Evolutionary conservation across 2,113 vertebrate genomes (phyloP), one percentile per base, ranked within the genome.

Genomic region (Otolemur garnettii): DNA sequence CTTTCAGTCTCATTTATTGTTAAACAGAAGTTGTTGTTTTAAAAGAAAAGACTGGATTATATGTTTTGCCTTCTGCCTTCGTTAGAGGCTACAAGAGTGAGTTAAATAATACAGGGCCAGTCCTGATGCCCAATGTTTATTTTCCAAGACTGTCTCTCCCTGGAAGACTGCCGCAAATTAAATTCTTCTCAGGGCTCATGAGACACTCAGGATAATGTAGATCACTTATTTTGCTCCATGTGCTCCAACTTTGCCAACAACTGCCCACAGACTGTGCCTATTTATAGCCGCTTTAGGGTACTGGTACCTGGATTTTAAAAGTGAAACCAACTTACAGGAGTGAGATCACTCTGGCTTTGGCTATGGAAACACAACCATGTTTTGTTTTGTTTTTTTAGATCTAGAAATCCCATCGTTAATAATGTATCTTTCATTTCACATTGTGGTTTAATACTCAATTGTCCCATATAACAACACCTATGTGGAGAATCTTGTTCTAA

Each of bases 131-230:
- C 88, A 89, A 1, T 95, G 90, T 92, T 98, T 97, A 92, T 97
- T 97, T 96, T 94, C 95, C 28, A 92, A 95, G 94, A 91, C 45
- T 86, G 33, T 94, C 42, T 95, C 53, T 94, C 55, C 21, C 82
- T 97, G 84, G 91, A 96, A 93, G 35, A 83, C 69, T 86, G 95
- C 93, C 94, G 94, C 82, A 83, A 62, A 87, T 95, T 64, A 90
- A 96, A 87, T 96, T 98, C 71, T 96, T 93, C 81, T 93, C 62
- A 83, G 87, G 78, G 89, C 88, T 89, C 55, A 19, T 87, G 93
- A 94, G 84, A 87, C 64, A 55, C 81, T 94, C 83, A 38, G 28
- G 35, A 93, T 88, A 92, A 95, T 82, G 59, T 60, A 93, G 24
- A 62, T 74, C 21, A 69, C 26, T 80, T 85, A 33, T 74, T 91